These are phyloP conservation scores for Porites divaricata DNA, from an alignment of 92 coral and sea anemone genomes.

Conservation along the genomic window DNA sequence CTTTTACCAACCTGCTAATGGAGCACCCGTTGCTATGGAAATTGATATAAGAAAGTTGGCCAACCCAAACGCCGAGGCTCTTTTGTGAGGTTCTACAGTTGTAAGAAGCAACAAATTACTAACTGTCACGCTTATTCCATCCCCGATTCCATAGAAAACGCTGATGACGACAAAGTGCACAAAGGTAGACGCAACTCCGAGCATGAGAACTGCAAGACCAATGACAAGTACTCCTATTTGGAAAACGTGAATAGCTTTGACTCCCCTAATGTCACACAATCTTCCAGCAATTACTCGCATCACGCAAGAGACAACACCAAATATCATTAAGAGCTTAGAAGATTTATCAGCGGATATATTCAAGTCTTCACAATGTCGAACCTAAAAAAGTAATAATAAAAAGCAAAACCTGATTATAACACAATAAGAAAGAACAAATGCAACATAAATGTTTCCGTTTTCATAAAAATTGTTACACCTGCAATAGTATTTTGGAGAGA, in stretches of 20 bases:
- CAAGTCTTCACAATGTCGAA: constrained; percentile 18
- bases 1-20: constrained; percentile 2
- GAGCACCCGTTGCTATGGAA: constrained; percentile 20
- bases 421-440: too few relatives aligned
- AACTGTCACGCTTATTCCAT: constrained; percentile 14
- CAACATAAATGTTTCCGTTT: too few relatives aligned
- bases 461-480: too few relatives aligned
- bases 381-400: not conserved
- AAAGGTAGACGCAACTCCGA: not conserved
- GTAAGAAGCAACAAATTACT: constrained; percentile 17
- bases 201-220: not conserved
- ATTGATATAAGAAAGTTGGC: constrained; percentile 15
- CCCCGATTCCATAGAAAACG: constrained; percentile 18
- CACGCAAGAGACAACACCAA: constrained; percentile 11
- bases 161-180: not conserved
- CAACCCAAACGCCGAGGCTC: constrained; percentile 38
- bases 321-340: constrained; percentile 26
- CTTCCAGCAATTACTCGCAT: constrained; percentile 1
- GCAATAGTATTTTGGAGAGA: too few relatives aligned
- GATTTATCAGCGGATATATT: constrained; percentile 18
- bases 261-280: constrained; percentile 11
- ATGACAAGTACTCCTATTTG: not conserved
- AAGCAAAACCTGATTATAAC: too few relatives aligned
- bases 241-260: constrained; percentile 2
- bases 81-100: constrained; percentile 5